These are phyloP conservation scores for Cynopterus sphinx DNA, from an alignment of 2,797 vertebrate genomes.

Conservation along the genomic window DNA sequence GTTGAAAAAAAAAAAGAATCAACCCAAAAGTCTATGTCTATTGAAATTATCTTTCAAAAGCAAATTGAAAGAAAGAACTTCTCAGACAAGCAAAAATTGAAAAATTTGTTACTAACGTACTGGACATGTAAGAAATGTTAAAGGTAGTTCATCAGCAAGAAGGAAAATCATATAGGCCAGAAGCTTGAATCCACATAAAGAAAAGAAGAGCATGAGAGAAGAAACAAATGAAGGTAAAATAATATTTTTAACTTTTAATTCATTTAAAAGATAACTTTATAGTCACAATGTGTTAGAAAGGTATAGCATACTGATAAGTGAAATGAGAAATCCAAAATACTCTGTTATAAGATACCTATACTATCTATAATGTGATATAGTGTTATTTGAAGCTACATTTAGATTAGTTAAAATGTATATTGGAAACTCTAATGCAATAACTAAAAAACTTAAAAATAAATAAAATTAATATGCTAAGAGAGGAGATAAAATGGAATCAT, in stretches of 20 bases:
- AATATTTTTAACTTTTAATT: background rate
- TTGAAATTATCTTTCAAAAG: background rate
- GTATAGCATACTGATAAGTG: background rate
- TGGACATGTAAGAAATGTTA: background rate
- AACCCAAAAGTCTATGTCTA: background rate
- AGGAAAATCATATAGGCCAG: background rate
- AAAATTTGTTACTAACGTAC: background rate
- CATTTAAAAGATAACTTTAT: background rate
- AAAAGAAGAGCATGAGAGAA: background rate
- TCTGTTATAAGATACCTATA: background rate
- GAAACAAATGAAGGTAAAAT: background rate
- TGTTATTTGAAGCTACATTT: background rate
- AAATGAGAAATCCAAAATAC: background rate
- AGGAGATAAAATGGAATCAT: background rate
- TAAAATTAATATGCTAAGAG: background rate
- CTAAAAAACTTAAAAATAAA: background rate
- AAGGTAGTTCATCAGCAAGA: background rate
- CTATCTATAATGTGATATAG: background rate
- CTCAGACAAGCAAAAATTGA: background rate
- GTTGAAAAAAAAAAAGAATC: background rate
- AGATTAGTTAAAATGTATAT: background rate
- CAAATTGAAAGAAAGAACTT: background rate
- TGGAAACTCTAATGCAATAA: background rate
- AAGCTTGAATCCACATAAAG: background rate
- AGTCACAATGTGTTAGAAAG: background rate